Evolutionary conservation across 2,888 invertebrate species (phyloP), one percentile per base, ranked within the genome.

Genomic region (Leucophenga maculata): DNA sequence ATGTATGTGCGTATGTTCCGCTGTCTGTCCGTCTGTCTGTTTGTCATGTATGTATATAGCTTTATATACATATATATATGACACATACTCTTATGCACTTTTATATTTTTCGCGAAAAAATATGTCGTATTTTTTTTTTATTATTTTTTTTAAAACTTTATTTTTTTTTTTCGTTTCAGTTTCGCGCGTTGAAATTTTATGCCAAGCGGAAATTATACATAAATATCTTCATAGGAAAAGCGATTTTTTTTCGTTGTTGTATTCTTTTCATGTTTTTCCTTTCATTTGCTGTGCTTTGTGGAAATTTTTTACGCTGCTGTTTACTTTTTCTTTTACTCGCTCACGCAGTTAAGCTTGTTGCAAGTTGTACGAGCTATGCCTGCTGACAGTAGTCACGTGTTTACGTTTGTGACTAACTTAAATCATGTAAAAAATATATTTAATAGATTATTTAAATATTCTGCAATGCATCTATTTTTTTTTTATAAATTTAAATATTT

Each of bases 231-330:
- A 16, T 50, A 50, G 18, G 50, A 50, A 50, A 50, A 50, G 13
- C 46, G 13, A 14, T 46, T 46, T 46, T 46, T 71, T 70, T 68
- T 72, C 71, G 74, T 71, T 69, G 70, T 65, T 55, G 67, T 14
- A 26, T 74, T 70, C 70, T 82, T 81, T 83, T 83, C 26, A 79
- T 75, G 73, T 73, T 69, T 65, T 69, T 54, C 68, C 65, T 50
- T 69, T 50, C 62, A 52, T 68, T 57, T 70, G 31, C 52, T 74
- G n/a, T 69, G 64, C n/a, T 8, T 20, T 20, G n/a, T n/a, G n/a
- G n/a, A n/a, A n/a, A n/a, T n/a, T n/a, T n/a, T n/a, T n/a, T n/a
- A n/a, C n/a, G n/a, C n/a, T n/a, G 26, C 2, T 26, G 26, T 2
- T 26, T 26, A 26, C 2, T 69, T n/a, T 65, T 26, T 26, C 26